Percentiles rank a stretch among this genome's conserved stretches.
phyloP scores from a whole-genome alignment of 1,140 invertebrate genomes.

The Archivesica marissinica region DNA sequence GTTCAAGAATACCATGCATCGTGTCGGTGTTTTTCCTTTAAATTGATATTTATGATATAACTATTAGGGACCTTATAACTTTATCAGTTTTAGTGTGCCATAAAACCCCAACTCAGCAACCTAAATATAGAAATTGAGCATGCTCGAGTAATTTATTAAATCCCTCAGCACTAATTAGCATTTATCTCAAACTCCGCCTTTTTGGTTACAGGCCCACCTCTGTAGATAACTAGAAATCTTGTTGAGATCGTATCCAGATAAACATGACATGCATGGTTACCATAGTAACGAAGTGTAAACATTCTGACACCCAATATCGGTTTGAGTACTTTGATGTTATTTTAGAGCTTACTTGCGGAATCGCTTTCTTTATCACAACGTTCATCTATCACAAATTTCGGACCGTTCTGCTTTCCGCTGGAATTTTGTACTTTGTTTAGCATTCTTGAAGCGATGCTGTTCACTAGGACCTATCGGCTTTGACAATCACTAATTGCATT shows the following conservation, averaged over 20 bases:
- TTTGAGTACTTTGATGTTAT: slow-evolving; percentile 58
- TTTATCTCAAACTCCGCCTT: too few species aligned
- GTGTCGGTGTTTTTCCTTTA: too few species aligned
- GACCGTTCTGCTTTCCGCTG: background rate
- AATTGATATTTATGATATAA: too few species aligned
- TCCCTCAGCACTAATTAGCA: too few species aligned
- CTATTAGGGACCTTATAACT: too few species aligned
- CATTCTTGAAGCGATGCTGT: background rate
- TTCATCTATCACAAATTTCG: slow-evolving; percentile 41
- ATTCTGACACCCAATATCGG: slow-evolving; percentile 56
- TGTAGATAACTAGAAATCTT: too few species aligned
- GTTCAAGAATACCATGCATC: too few species aligned
- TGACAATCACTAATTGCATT: background rate
- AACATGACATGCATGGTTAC: slow-evolving; percentile 53
- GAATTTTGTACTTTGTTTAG: slow-evolving; percentile 19
- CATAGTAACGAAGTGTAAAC: slow-evolving; percentile 54
- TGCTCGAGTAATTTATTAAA: too few species aligned
- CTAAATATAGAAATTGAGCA: too few species aligned
- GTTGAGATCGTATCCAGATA: slow-evolving; percentile 55
- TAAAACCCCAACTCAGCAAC: too few species aligned
- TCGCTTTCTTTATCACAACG: slow-evolving; percentile 16
- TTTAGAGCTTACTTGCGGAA: slow-evolving; percentile 53
- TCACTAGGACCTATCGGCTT: background rate
- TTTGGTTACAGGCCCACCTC: too few species aligned
- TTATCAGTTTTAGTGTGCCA: too few species aligned